These are phyloP conservation scores for Caenorhabditis imperialis DNA, from an alignment of 2,888 invertebrate species.

Conservation along the genomic window DNA sequence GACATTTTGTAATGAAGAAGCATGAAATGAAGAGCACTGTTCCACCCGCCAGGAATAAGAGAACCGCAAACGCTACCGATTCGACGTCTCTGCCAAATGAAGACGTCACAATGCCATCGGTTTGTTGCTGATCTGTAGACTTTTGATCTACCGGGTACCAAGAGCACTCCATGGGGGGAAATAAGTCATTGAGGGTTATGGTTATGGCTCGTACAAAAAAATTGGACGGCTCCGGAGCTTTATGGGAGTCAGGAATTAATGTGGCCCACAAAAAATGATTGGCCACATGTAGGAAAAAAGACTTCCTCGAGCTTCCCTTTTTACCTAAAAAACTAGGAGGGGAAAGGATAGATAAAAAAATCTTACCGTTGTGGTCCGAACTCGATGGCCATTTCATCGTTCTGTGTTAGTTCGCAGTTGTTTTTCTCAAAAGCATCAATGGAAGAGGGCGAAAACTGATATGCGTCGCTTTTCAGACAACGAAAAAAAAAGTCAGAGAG, in stretches of 20 bases:
- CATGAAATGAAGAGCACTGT: slow-evolving; percentile 59
- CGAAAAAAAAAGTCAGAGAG: slow-evolving; percentile 3
- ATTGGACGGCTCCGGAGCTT: slow-evolving; percentile 1
- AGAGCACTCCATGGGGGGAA: background rate
- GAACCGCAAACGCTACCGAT: slow-evolving; percentile 60
- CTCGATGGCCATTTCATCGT: slow-evolving; percentile 56
- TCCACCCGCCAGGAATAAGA: slow-evolving; percentile 58
- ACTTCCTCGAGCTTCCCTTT: slow-evolving; percentile 1
- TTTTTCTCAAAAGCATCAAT: slow-evolving; percentile 32
- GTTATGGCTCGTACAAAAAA: slow-evolving; percentile 13
- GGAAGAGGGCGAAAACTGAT: slow-evolving; percentile 29
- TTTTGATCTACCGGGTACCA: background rate
- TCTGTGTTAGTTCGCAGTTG: slow-evolving; percentile 28
- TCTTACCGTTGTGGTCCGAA: slow-evolving; percentile 36
- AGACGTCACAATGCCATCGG: slow-evolving; percentile 52
- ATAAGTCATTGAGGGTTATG: slow-evolving; percentile 9
- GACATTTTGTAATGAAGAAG: slow-evolving; percentile 63
- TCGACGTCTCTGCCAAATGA: slow-evolving; percentile 62
- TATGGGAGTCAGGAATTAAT: slow-evolving; percentile 1
- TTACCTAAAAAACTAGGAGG: too few relatives aligned
- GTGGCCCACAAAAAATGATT: background rate
- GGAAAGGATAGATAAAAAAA: too few relatives aligned
- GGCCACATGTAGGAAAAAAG: too few relatives aligned
- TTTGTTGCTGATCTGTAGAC: slow-evolving; percentile 14
- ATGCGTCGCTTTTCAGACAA: slow-evolving; percentile 30